Conservation (phyloP, 2,797 vertebrate genomes). For the Enteromius radiatus region DNA sequence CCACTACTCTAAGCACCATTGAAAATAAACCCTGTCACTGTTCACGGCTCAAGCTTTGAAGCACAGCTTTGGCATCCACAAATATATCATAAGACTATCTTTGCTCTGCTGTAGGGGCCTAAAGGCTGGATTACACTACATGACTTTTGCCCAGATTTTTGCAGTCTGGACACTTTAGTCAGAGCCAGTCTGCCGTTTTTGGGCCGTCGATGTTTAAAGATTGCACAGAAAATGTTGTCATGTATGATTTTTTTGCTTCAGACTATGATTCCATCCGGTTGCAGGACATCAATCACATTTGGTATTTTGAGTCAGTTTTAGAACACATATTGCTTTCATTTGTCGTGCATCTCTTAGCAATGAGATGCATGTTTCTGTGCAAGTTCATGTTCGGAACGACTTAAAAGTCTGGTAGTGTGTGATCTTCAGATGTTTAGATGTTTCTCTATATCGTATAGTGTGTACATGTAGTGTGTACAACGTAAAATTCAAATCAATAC, state of each 20-base stretch:
- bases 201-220: neutral
- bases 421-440: neutral
- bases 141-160: neutral
- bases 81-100: constrained; percentile 6
- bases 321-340: neutral
- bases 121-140: neutral
- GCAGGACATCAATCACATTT: neutral
- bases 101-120: neutral
- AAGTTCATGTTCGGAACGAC: neutral
- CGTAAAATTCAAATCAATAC: neutral
- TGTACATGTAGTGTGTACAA: no score
- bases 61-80: neutral
- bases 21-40: constrained; percentile 35
- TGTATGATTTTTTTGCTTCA: neutral
- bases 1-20: constrained; percentile 16
- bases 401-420: neutral
- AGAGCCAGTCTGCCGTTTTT: neutral
- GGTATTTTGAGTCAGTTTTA: neutral
- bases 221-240: neutral
- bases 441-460: no score
- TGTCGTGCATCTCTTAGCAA: neutral
- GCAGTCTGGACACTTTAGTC: neutral
- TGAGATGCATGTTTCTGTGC: neutral
- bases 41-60: constrained; percentile 27
- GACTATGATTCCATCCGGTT: neutral